Conservation (phyloP, 2,888 invertebrate species). For the Noctua janthe region DNA sequence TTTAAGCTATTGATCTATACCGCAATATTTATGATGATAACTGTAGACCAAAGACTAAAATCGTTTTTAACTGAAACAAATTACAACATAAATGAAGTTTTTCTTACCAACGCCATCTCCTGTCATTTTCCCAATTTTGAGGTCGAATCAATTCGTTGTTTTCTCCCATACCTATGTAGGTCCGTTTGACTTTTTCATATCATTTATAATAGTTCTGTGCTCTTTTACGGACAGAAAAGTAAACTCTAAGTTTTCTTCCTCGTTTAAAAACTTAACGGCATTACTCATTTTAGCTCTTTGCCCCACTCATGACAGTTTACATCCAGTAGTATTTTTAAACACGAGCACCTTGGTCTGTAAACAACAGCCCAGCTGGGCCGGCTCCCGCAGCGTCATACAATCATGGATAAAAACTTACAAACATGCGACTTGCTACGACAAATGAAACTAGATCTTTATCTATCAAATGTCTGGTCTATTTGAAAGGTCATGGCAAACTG, state of each 20-base stretch:
- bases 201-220: neutral
- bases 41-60: neutral
- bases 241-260: neutral
- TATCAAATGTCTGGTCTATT: conserved; percentile 6
- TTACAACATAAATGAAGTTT: neutral
- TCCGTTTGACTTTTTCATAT: neutral
- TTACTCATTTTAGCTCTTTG: conserved; percentile 32
- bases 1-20: conserved; percentile 3
- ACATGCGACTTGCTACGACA: conserved; percentile 32
- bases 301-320: conserved; percentile 46
- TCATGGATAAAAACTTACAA: conserved; percentile 62
- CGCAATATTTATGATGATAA: neutral
- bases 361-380: conserved; percentile 66
- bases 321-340: conserved; percentile 62
- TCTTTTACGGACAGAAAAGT: neutral
- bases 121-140: neutral
- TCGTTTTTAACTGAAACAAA: neutral
- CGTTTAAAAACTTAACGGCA: conserved; percentile 18
- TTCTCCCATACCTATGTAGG: neutral
- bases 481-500: conserved; percentile 24
- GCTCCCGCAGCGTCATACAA: conserved; percentile 77
- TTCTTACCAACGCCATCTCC: neutral
- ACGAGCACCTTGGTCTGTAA: conserved; percentile 61
- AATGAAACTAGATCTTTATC: conserved; percentile 35
- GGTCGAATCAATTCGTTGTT: neutral